Base-by-base conservation (phyloP, 2,797 vertebrate species). In the Forpus xanthops region DNA sequence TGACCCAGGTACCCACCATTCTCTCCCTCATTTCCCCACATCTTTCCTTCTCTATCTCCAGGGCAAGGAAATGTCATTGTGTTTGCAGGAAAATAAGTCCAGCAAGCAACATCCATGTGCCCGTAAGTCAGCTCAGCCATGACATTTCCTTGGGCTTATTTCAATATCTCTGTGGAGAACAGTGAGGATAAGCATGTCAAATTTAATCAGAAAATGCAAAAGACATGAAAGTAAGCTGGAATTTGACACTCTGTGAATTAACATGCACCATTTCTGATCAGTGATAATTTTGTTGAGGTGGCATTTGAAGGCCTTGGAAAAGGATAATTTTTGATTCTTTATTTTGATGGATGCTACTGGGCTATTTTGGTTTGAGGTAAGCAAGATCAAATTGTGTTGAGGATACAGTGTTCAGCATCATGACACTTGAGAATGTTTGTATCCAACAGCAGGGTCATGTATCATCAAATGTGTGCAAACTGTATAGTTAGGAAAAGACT, bases 1-100 rank as follows among this genome's bases (percentile, higher is more conserved):
- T 47, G 7, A 45, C 5, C 7, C 27, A 58, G 24, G 8, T 7
- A 60, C 11, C 6, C 25, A n/a, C 10, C 9, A 42, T 0, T 2
- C 5, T 44, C 42, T 74, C 21, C 5, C 12, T 13, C 15, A 50
- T 35, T 7, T 61, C 37, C 15, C 28, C 11, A 13, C 7, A 21
- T 31, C 11, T 53, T 62, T 53, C 18, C 16, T 58, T 6, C 6
- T 15, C n/a, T n/a, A 1, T 30, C 4, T 68, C 14, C 16, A n/a
- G 17, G 27, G 15, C 53, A 89, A 55, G n/a, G n/a, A 70, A 70
- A 61, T 39, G 14, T 39, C 76, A 53, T 7, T 1, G 0, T 16
- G 5, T 37, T 47, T 1, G 1, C 31, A 52, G 10, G 21, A 44
- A 58, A 41, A 15, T 17, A 56, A 84, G 6, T 2, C 39, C 31